phyloP scores from a whole-genome alignment of 2,888 invertebrate species.

The Xylophagus ater region DNA sequence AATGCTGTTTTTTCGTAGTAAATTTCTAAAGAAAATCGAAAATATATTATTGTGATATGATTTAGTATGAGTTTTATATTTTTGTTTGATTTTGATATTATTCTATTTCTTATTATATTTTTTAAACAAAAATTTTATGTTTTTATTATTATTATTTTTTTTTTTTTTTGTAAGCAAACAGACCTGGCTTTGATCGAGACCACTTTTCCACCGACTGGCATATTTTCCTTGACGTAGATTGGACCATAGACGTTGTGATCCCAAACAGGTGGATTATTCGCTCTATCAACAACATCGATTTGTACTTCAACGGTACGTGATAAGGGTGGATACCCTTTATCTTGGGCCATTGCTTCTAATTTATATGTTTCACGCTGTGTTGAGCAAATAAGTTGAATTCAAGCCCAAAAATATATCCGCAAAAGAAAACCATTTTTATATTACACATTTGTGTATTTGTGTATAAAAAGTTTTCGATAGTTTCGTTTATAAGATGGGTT shows the following conservation, averaged over 20 bases:
- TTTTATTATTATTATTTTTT: too few species aligned
- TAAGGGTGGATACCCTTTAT: constrained; percentile 91
- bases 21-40: too few species aligned
- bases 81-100: too few species aligned
- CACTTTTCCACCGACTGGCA: constrained; percentile 95
- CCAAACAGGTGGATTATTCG: constrained; percentile 96
- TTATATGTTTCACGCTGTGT: constrained; percentile 89
- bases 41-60: too few species aligned
- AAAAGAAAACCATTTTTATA: too few species aligned
- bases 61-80: too few species aligned
- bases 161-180: constrained; percentile 41
- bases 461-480: too few species aligned
- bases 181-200: constrained; percentile 98
- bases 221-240: constrained; percentile 95
- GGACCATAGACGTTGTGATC: constrained; percentile 94
- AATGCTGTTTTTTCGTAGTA: constrained; percentile 8
- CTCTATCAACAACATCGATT: constrained; percentile 96
- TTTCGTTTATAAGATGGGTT: too few species aligned
- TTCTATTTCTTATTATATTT: too few species aligned
- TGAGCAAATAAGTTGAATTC: too few species aligned
- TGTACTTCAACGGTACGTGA: constrained; percentile 95
- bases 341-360: constrained; percentile 96
- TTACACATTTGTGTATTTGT: too few species aligned
- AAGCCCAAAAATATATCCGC: too few species aligned
- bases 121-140: constrained; percentile 9